Evolutionary conservation across 2,113 vertebrate species (phyloP).

Genomic region (Megaceryle torquata): DNA sequence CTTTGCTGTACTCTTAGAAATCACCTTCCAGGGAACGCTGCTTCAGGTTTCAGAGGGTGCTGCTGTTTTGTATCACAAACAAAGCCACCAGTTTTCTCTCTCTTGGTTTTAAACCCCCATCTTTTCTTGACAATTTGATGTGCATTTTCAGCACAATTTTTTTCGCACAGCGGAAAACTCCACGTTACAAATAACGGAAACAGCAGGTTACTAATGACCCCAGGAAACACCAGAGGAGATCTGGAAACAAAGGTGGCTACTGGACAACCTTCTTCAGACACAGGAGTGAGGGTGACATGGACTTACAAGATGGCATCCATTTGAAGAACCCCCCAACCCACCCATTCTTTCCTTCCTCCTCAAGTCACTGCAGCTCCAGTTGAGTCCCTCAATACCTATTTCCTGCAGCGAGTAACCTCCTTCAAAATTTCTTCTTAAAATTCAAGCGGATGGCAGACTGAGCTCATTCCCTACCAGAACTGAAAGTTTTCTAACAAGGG

Average conservation of each 20-base stretch:
- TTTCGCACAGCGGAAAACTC: background rate
- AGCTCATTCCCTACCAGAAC: background rate
- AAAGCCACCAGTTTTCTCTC: background rate
- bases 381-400: background rate
- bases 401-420: background rate
- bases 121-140: background rate
- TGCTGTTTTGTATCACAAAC: background rate
- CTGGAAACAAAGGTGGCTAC: background rate
- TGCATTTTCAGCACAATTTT: background rate
- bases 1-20: background rate
- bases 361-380: background rate
- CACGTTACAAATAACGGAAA: rapidly evolving
- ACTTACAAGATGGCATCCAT: background rate
- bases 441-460: background rate
- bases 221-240: background rate
- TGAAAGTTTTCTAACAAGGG: slow-evolving; percentile 31
- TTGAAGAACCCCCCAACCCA: background rate
- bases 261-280: background rate
- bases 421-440: background rate
- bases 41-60: background rate
- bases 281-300: background rate
- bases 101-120: background rate
- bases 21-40: background rate
- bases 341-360: background rate
- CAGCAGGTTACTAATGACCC: background rate